These are phyloP conservation scores for Diachasma alloeum DNA, from an alignment of 1,140 invertebrate genomes.

Conservation along the genomic window DNA sequence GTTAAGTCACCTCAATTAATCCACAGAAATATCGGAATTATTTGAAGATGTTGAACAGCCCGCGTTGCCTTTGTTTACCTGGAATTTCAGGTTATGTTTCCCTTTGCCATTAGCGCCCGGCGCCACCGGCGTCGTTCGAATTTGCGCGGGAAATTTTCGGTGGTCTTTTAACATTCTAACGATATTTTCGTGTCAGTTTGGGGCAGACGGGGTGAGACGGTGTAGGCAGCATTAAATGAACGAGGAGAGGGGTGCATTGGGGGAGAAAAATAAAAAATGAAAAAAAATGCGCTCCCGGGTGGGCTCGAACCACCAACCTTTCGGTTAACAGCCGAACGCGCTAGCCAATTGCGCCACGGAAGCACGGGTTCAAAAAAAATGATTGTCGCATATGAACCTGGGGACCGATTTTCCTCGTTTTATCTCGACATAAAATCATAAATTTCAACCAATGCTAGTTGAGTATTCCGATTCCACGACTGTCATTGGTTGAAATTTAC, in stretches of 20 bases:
- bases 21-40: background rate
- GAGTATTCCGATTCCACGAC: too few species aligned
- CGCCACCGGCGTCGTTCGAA: too few species aligned
- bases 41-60: background rate
- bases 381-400: background rate
- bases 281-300: slow-evolving; percentile 75
- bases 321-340: slow-evolving; percentile 88
- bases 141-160: too few species aligned
- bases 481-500: too few species aligned
- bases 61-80: background rate
- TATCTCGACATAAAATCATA: too few species aligned
- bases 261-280: slow-evolving; percentile 13
- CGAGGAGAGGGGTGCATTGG: too few species aligned
- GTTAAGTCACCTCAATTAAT: background rate
- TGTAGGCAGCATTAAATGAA: too few species aligned
- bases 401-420: background rate
- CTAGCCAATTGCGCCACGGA: slow-evolving; percentile 85
- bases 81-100: background rate
- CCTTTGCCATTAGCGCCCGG: too few species aligned
- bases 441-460: too few species aligned
- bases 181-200: too few species aligned
- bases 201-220: too few species aligned
- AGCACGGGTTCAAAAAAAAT: slow-evolving; percentile 54
- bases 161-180: too few species aligned
- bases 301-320: slow-evolving; percentile 87